Base-by-base conservation (phyloP, 2,797 vertebrate genomes). In the Gambelia wislizenii region DNA sequence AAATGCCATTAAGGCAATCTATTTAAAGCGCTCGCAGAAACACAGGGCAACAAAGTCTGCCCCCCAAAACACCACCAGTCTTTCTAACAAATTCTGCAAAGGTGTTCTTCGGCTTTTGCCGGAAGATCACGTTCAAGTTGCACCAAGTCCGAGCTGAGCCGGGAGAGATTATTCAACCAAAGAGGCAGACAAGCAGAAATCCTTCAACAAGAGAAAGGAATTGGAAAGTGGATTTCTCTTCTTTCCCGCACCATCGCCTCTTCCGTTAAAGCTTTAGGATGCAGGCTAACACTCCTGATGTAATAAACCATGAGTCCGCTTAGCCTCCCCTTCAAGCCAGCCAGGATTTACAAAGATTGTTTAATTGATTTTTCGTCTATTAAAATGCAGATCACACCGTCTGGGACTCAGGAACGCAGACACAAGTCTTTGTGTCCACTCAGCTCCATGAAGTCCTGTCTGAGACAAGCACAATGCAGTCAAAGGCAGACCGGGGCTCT, bases 291-390 rank as follows among this genome's bases (percentile, higher is more conserved):
- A 87, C 89, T 36, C 91, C 93, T 92, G 91, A 89, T 0, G 92
- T 76, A 94, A 87, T 89, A 95, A 94, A 95, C 36, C 86, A 70
- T 83, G 93, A 90, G 67, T 74, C 77, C 87, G 85, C 92, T n/a
- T 1, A 81, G 87, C 83, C 61, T 33, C 36, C 86, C 14, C 86
- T 10, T 44, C 70, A 74, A 94, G 95, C 94, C 52, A 75, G 54
- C 76, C 77, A 91, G 94, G 96, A 87, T 95, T 95, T 94, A 56
- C 92, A 92, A 93, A 97, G 96, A 97, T 97, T 95, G 96, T 96
- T 97, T 96, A 96, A 97, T 97, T 97, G 97, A 97, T 97, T 97
- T 86, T 96, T 94, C 74, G 92, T 83, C 96, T 92, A 97, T 97
- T 97, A 96, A 97, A 82, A 97, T 97, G 97, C 97, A 97, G 97